A percentile compares a stretch with the other conserved stretches of the same genome.
These are phyloP conservation scores for Eristalinus sepulchralis DNA, from an alignment of 2,888 invertebrate genomes.

Conservation along the genomic window DNA sequence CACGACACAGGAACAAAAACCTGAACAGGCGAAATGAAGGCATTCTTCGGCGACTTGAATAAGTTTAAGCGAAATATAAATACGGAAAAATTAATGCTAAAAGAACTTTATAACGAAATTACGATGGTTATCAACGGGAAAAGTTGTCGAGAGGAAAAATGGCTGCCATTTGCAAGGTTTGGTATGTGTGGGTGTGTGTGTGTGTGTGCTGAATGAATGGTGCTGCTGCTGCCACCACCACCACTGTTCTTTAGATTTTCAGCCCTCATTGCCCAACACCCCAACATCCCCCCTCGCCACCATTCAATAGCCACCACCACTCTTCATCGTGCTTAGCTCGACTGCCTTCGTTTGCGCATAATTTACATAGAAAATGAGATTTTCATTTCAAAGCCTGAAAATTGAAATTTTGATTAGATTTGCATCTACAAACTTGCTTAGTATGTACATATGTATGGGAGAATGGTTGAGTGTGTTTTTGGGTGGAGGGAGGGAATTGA, in stretches of 20 bases:
- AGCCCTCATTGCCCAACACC: neutral
- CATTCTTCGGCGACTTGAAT: constrained; percentile 52
- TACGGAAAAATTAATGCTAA: constrained; percentile 59
- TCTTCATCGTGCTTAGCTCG: neutral
- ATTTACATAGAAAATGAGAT: constrained; percentile 70
- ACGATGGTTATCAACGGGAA: constrained; percentile 49
- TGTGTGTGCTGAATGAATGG: neutral
- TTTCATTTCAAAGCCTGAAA: constrained; percentile 70
- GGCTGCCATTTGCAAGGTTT: constrained; percentile 31
- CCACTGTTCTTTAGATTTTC: neutral
- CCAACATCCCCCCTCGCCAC: neutral
- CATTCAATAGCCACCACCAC: too few relatives aligned
- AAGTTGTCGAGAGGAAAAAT: constrained; percentile 15
- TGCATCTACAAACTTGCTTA: constrained; percentile 59
- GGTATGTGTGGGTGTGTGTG: neutral
- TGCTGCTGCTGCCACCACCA: neutral
- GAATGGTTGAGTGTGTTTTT: neutral
- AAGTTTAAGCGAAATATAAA: constrained; percentile 54
- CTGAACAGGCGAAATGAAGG: constrained; percentile 21
- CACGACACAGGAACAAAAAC: constrained; percentile 17
- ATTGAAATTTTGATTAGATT: constrained; percentile 72
- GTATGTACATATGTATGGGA: neutral
- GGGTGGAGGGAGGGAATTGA: neutral
- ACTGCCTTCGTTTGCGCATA: constrained; percentile 52
- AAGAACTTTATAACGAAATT: constrained; percentile 61